Conservation (phyloP, 2,888 invertebrate species). For the Andrena bucephala region DNA sequence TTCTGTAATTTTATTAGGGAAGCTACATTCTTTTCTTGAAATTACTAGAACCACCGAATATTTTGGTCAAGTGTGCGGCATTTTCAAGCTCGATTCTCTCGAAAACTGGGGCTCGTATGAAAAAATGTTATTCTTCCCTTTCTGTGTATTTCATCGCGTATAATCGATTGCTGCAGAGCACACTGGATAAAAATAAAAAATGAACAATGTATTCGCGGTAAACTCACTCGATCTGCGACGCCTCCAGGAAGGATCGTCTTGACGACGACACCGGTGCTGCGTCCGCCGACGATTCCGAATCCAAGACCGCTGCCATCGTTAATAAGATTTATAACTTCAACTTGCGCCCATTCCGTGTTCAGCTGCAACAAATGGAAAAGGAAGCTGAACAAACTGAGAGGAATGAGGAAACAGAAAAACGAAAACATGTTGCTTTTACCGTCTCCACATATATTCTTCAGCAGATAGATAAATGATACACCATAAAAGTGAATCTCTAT, state of each 20-base stretch:
- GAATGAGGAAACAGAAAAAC: too few species aligned
- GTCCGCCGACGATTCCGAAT: slow-evolving; percentile 99
- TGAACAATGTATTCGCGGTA: neutral
- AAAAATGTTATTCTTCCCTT: neutral
- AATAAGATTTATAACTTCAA: slow-evolving; percentile 98
- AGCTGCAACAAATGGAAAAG: slow-evolving; percentile 87
- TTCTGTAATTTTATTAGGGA: too few species aligned
- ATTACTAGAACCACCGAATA: too few species aligned
- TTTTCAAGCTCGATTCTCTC: neutral
- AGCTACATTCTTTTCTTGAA: too few species aligned
- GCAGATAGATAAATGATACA: too few species aligned
- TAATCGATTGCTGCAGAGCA: neutral
- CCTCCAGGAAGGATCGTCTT: slow-evolving; percentile 99
- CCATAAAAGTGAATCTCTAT: too few species aligned
- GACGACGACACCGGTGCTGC: slow-evolving; percentile 99
- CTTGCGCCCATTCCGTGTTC: slow-evolving; percentile 99
- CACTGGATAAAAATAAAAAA: neutral
- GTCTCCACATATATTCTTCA: too few species aligned
- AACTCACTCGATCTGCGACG: slow-evolving; percentile 96
- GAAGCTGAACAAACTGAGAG: neutral
- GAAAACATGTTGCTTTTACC: too few species aligned
- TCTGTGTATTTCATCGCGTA: neutral
- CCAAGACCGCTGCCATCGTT: slow-evolving; percentile 99
- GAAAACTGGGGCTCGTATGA: neutral
- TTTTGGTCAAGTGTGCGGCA: neutral